Evolutionary conservation across 2,888 invertebrate genomes (phyloP).

Genomic region (Drosophila bunnanda): DNA sequence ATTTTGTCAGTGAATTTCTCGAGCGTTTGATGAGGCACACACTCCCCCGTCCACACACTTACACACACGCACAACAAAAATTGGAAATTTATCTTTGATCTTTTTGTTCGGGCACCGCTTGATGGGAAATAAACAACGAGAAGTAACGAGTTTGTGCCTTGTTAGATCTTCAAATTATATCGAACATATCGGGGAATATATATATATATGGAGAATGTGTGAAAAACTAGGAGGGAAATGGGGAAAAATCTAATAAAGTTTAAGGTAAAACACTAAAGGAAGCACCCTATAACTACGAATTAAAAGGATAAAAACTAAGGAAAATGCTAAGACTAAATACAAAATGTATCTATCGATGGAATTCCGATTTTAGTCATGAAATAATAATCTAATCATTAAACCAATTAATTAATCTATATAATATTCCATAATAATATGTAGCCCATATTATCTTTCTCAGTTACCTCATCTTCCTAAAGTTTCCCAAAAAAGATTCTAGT

Average conservation of each 20-base stretch:
- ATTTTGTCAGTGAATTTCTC: constrained; percentile 65
- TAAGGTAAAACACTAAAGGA: not conserved
- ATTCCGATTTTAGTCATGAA: not conserved
- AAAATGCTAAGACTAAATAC: not conserved
- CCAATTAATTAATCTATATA: not conserved
- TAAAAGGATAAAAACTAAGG: not conserved
- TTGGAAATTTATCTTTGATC: constrained; percentile 80
- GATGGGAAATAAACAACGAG: constrained; percentile 60
- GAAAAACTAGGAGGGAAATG: not conserved
- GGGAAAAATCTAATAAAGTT: constrained; percentile 15
- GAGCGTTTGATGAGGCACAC: constrained; percentile 74
- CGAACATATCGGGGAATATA: constrained; percentile 4
- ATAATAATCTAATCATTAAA: not conserved
- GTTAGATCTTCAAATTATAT: constrained; percentile 33
- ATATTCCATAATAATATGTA: no score
- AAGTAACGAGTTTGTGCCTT: constrained; percentile 35
- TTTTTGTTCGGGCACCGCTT: constrained; percentile 67
- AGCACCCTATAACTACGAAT: no score
- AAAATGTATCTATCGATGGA: no score
- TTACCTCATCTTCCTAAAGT: not conserved
- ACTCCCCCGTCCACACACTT: constrained; percentile 10
- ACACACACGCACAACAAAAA: constrained; percentile 48
- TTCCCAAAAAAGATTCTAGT: not conserved
- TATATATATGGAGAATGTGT: not conserved
- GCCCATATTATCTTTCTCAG: not conserved